These are phyloP conservation scores for Leucophenga maculata DNA, from an alignment of 2,888 invertebrate genomes.

Conservation along the genomic window DNA sequence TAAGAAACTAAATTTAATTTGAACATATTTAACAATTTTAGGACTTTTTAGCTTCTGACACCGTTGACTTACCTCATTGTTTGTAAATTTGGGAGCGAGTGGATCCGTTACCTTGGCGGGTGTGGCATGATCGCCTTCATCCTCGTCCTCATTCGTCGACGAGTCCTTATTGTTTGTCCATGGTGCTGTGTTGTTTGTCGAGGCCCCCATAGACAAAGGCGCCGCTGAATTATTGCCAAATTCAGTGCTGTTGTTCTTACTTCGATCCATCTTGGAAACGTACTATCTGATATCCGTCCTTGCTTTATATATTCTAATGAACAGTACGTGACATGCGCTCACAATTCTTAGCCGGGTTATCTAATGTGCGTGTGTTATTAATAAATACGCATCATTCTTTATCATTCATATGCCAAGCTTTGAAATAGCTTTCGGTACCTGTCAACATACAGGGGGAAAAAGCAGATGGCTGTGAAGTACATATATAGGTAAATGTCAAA, in stretches of 20 bases:
- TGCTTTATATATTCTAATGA: background rate
- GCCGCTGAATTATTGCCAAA: constrained; percentile 54
- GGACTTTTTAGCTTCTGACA: background rate
- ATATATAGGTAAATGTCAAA: background rate
- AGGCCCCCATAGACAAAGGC: constrained; percentile 31
- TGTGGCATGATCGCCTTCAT: constrained; percentile 64
- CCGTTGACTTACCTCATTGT: constrained; percentile 65
- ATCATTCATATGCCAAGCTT: constrained; percentile 40
- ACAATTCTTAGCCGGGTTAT: constrained; percentile 40
- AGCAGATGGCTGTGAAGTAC: no score
- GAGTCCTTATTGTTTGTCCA: constrained; percentile 66
- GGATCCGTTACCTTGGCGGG: constrained; percentile 70
- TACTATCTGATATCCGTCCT: background rate
- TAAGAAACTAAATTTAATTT: no score
- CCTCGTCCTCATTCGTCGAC: constrained; percentile 62
- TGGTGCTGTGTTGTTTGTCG: constrained; percentile 48
- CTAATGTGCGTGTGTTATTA: no score
- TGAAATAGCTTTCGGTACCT: background rate
- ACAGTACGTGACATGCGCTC: constrained; percentile 1
- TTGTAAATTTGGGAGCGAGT: constrained; percentile 68
- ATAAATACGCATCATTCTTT: constrained; percentile 38
- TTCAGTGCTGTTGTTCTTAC: constrained; percentile 59
- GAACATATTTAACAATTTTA: no score
- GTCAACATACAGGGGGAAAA: no score
- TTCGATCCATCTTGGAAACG: constrained; percentile 56